phyloP scores from a whole-genome alignment of 2,113 vertebrate species.

The Ptilonorhynchus violaceus region DNA sequence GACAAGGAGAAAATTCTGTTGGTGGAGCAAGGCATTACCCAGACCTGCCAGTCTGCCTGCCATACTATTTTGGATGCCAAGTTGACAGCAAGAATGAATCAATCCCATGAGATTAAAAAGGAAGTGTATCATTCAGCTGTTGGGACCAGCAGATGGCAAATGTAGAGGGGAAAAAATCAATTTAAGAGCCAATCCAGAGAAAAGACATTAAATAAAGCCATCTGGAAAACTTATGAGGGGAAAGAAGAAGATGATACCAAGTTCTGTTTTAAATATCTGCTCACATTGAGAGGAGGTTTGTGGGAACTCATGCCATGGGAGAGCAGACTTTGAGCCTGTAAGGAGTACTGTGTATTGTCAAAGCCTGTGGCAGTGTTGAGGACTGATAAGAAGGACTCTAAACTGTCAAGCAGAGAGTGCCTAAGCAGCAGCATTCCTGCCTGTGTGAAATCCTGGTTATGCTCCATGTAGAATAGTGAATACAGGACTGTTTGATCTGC shows the following conservation, averaged over 20 bases:
- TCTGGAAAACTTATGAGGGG: conserved; percentile 1
- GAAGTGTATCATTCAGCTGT: conserved; percentile 13
- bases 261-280: not conserved
- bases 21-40: not conserved
- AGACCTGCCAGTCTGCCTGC: not conserved
- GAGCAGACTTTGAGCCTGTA: not conserved
- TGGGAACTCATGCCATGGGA: not conserved
- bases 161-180: not conserved
- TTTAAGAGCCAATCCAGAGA: conserved; percentile 17
- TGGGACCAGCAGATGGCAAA: conserved; percentile 55
- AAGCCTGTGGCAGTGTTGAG: not conserved
- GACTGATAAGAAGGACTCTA: not conserved
- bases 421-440: not conserved
- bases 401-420: not conserved
- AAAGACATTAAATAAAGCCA: conserved; percentile 26
- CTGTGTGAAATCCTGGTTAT: not conserved
- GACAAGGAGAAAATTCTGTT: not conserved
- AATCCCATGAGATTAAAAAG: not conserved
- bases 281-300: not conserved
- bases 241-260: not conserved
- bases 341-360: not conserved
- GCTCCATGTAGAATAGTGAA: not conserved
- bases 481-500: not conserved
- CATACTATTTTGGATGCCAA: not conserved
- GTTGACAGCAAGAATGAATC: conserved; percentile 12